Evolutionary conservation across 2,888 invertebrate genomes (phyloP).

Genomic region (Eristalis pertinax): DNA sequence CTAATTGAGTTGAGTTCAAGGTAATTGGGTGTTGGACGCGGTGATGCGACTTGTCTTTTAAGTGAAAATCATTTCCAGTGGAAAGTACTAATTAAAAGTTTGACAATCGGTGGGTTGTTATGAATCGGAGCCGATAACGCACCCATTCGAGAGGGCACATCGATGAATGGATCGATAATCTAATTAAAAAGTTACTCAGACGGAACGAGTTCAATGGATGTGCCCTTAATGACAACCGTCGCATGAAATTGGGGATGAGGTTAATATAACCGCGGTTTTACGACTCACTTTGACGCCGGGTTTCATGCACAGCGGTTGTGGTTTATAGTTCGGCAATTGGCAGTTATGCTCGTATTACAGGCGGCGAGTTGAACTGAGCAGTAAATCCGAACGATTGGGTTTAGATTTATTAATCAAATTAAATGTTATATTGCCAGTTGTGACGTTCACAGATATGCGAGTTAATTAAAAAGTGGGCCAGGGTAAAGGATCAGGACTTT

Average conservation of each 20-base stretch:
- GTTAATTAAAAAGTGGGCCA: not conserved
- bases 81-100: constrained; percentile 7
- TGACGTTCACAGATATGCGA: not conserved
- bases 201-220: not conserved
- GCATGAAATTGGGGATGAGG: not conserved
- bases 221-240: not conserved
- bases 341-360: not conserved
- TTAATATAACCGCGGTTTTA: not conserved
- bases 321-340: not conserved
- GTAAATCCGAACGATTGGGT: not conserved
- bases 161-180: not conserved
- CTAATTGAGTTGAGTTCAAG: constrained; percentile 33
- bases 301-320: not conserved
- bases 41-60: not conserved
- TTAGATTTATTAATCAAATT: not conserved
- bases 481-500: not conserved
- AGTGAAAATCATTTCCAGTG: not conserved
- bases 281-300: not conserved
- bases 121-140: not conserved
- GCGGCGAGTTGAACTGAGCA: not conserved
- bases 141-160: not conserved
- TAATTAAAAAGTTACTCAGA: not conserved
- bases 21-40: not conserved
- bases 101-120: not conserved
- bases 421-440: not conserved